phyloP scores from a whole-genome alignment of 2,888 invertebrate genomes.

The Halictus quadricinctus region DNA sequence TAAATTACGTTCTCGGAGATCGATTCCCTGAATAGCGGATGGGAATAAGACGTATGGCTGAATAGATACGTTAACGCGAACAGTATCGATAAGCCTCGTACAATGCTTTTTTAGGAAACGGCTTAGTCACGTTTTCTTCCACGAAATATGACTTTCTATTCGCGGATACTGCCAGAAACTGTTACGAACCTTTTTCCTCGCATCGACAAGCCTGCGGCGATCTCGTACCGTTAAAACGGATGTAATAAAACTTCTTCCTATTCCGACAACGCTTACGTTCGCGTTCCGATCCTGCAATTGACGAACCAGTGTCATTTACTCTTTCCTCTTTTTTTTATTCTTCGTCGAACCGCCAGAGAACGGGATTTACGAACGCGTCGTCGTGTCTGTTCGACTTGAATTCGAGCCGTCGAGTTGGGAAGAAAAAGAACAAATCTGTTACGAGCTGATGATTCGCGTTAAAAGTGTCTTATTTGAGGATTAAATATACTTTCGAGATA shows the following conservation, averaged over 20 bases:
- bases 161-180: slow-evolving; percentile 23
- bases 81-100: not conserved
- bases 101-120: not conserved
- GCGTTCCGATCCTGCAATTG: slow-evolving; percentile 7
- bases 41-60: not conserved
- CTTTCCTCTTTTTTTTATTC: not conserved
- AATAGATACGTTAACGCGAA: not conserved
- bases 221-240: slow-evolving; percentile 31
- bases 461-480: not conserved
- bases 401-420: not conserved
- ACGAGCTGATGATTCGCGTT: not conserved
- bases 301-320: slow-evolving; percentile 31
- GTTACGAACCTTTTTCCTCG: slow-evolving; percentile 24
- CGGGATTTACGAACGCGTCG: not conserved
- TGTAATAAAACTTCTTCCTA: slow-evolving; percentile 47
- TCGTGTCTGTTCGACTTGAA: not conserved
- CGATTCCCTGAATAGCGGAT: slow-evolving; percentile 4
- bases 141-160: slow-evolving; percentile 48
- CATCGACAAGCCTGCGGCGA: slow-evolving; percentile 1
- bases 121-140: slow-evolving; percentile 13
- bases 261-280: slow-evolving; percentile 17
- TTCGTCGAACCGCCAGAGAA: slow-evolving; percentile 2
- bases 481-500: not conserved
- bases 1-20: slow-evolving; percentile 20
- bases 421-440: not conserved